Evolutionary conservation across 2,888 invertebrate species (phyloP), one percentile per base, ranked within the genome.

Genomic region (Neoitamus cyanurus): DNA sequence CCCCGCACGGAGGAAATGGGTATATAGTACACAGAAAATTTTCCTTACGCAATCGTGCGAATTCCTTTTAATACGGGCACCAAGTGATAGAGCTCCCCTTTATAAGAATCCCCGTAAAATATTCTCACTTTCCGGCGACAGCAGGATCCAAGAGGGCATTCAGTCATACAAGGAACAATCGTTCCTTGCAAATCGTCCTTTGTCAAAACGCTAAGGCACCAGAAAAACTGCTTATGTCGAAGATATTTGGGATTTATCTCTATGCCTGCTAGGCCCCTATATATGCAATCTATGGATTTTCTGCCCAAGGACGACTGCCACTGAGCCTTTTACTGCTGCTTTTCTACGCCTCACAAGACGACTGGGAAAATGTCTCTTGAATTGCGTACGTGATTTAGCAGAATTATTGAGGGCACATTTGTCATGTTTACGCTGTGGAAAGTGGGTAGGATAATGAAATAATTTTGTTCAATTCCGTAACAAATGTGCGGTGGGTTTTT

Each of bases 231-330:
- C 58, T 58, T 58, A 58, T 58, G 58, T 58, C 58, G 25, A 15
- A 58, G 58, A 58, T 58, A 58, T 58, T 58, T 58, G 20, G 58
- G 58, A 58, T 58, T 58, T 58, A 58, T 58, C 58, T 58, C 58
- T 42, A 58, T 58, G 58, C 25, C 58, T 20, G 25, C 0, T 15
- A 58, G 58, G 58, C 2, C 58, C 48, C 34, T 73, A 73, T 75
- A 25, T 75, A 75, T 75, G 75, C 75, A 75, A 42, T 75, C 42
- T 75, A 75, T 75, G 75, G 75, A 75, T 75, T 75, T 75, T 70
- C 31, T 70, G 25, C 42, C 75, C 42, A 58, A 58, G 58, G 58
- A 58, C 58, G 58, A 58, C 2, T 58, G 58, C 20, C 20, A n/a
- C 58, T 58, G 58, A 58, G 58, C 20, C 58, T 58, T 58, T 58